Evolutionary conservation across 37 sponge, comb jelly and placozoan genomes (phyloP).

Genomic region (Agelas oroides): DNA sequence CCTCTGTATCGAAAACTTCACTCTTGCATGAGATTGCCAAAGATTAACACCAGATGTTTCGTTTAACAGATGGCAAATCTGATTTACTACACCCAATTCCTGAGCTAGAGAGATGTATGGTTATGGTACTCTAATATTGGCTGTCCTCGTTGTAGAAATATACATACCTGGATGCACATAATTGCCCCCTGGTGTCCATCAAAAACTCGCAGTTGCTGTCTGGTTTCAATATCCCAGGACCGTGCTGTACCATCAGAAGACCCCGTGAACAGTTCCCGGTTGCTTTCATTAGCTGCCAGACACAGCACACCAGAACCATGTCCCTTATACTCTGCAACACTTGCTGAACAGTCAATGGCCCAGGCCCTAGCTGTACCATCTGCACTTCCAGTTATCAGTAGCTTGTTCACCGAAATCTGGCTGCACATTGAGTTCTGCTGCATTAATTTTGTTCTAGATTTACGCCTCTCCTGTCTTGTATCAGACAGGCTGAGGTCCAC

Average conservation of each 20-base stretch:
- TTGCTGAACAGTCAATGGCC: slow-evolving; percentile 15
- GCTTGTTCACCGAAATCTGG: slow-evolving; percentile 17
- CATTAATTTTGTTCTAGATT: slow-evolving; percentile 12
- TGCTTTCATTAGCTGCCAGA: slow-evolving; percentile 30
- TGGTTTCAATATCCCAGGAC: slow-evolving; percentile 71
- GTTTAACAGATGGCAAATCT: no score
- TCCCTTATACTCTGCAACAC: slow-evolving; percentile 48
- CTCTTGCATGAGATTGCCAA: no score
- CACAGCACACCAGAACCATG: slow-evolving; percentile 60
- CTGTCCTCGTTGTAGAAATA: background rate
- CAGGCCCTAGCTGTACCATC: slow-evolving; percentile 63
- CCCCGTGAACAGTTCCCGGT: slow-evolving; percentile 64
- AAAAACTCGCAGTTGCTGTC: slow-evolving; percentile 50
- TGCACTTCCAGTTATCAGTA: slow-evolving; percentile 63
- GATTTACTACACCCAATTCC: background rate
- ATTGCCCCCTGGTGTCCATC: slow-evolving; percentile 65
- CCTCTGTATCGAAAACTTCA: no score
- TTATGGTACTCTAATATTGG: no score
- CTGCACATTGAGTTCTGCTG: slow-evolving; percentile 25
- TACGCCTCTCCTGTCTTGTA: slow-evolving; percentile 40
- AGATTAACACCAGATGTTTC: no score
- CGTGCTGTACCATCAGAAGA: slow-evolving; percentile 64
- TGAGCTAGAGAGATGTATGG: background rate
- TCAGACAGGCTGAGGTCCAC: slow-evolving; percentile 47
- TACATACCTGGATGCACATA: slow-evolving; percentile 51